Base-by-base conservation (phyloP, 2,797 vertebrate genomes). In the Scarus forsteni region DNA sequence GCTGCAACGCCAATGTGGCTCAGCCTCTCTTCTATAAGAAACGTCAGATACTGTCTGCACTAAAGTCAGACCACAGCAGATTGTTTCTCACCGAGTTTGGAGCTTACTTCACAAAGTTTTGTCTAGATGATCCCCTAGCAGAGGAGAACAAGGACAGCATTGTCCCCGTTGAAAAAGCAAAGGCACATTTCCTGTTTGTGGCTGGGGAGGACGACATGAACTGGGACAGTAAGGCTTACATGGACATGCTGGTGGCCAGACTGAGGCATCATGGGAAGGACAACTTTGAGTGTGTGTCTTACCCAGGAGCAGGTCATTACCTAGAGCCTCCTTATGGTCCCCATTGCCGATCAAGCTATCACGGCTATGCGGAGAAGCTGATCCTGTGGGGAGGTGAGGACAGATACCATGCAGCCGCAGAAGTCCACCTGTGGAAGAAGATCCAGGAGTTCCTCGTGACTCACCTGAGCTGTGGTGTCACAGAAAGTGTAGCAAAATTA, bases 151-250 rank as follows among this genome's bases (percentile, higher is more conserved):
- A 45, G 13, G 44, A 2, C 44, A 45, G 14, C 14, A 14, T 45
- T 14, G 8, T 45, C 15, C 96, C 95, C 58, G 7, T 97, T 19
- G 95, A 97, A 74, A 93, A 75, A 52, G 94, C 96, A 0, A 52
- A 83, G 3, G 92, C 93, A 0, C 81, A 0, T 43, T 95, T 97
- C 76, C 86, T 97, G 34, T 95, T 97, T 56, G 85, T 93, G 61
- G 95, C 95, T 3, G 87, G 93, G 16, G 81, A 93, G 81, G 95
- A 96, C 43, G 96, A 96, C 88, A 89, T 34, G 8, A 94, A 93
- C 87, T 95, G 91, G 93, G 92, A 93, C 75, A 95, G 93, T 67
- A 83, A 84, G 10, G 49, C 70, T 0, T 95, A 81, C 19, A 42
- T 89, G 72, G 74, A 8, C 0, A 56, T 88, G 55, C 77, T 92